Evolutionary conservation across 1,140 invertebrate species (phyloP).

Genomic region (Paraescarpia echinospica): DNA sequence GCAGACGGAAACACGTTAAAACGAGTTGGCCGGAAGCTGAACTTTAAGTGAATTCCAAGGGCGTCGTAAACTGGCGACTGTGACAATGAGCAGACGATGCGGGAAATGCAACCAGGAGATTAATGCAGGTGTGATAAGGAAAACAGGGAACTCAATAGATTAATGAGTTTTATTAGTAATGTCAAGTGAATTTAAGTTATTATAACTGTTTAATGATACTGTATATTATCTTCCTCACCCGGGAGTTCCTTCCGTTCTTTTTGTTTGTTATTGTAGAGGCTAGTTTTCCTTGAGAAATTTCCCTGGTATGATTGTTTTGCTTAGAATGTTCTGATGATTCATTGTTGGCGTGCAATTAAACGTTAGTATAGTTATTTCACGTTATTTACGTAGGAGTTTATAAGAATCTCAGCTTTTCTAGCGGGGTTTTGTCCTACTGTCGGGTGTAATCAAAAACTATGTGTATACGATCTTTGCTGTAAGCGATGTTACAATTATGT

Average conservation of each 20-base stretch:
- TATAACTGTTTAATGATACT: not conserved
- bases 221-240: not conserved
- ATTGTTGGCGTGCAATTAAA: no score
- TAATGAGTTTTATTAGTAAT: not conserved
- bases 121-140: not conserved
- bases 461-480: no score
- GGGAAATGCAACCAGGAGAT: not conserved
- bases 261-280: not conserved
- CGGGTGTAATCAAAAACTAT: no score
- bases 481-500: no score
- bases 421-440: no score
- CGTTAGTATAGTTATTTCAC: no score
- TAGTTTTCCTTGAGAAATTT: not conserved
- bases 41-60: not conserved
- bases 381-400: no score
- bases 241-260: not conserved
- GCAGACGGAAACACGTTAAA: not conserved
- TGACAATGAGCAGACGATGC: no score
- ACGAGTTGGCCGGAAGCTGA: not conserved
- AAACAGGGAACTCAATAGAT: not conserved
- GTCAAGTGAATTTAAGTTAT: not conserved
- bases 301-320: no score
- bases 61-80: not conserved
- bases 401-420: no score
- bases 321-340: no score